Base-by-base conservation (phyloP, 2,888 invertebrate genomes). In the Tromatobia lineatoria region DNA sequence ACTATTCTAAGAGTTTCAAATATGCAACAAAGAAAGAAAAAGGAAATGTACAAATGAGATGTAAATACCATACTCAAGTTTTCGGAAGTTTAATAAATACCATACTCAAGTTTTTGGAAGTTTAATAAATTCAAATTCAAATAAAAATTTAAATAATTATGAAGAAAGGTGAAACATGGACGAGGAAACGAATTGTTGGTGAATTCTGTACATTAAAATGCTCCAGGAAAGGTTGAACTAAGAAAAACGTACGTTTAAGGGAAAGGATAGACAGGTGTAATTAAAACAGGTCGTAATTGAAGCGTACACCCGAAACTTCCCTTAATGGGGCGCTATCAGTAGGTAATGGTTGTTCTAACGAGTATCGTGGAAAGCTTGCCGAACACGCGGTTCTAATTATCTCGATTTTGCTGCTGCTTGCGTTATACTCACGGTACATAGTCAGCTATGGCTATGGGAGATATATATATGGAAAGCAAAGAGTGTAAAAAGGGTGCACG, bases 311-410 rank as follows among this genome's bases (percentile, higher is more conserved):
- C 90, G 88, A 91, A 92, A 91, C 89, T 92, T 88, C 82, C 86
- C 87, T 88, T 92, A 92, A 92, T 91, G 89, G 91, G 88, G 85
- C 89, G 88, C 90, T 91, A 92, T 91, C 91, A 89, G 89, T 87
- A 88, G 78, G 88, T 91, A 91, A 89, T 89, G 90, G 87, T 88
- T 89, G 90, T 90, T 92, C 88, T 89, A 92, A 91, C 89, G 91
- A 91, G 91, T 90, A 90, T 87, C 84, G 78, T 70, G 80, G 85
- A 87, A 89, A 79, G 83, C 79, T 86, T 83, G 57, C 83, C 82
- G 88, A 85, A 88, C 86, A 86, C 66, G 75, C 66, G 42, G 78
- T 76, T 83, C 85, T 80, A 85, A 88, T 87, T 85, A 82, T 85
- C 82, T 71, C 73, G 80, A 82, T 86, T 83, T 76, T 71, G 71